Base-by-base conservation (phyloP, 2,113 vertebrate genomes). In the Actenoides hombroni region DNA sequence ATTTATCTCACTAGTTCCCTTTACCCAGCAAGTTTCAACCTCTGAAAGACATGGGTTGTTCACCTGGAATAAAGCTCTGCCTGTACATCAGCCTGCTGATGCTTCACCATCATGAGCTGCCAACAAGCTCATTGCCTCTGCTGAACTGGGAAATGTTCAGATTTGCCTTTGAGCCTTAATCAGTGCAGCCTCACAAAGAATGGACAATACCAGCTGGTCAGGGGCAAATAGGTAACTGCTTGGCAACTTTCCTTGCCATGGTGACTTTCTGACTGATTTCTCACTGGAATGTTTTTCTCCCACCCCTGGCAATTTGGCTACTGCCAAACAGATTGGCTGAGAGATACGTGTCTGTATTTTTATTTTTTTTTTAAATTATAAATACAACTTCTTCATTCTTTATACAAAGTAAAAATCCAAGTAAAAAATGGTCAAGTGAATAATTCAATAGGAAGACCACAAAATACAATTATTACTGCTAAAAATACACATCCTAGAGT, bases 191-290 rank as follows among this genome's bases (percentile, higher is more conserved):
- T 19, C 51, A 40, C 39, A 65, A 53, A 69, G n/a, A 64, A 35
- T 20, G 10, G 60, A 10, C 3, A 7, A 31, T 10, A 60, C 2
- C 39, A 46, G 53, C 40, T 3, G 9, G 28, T 13, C 0, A 0
- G 16, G 19, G 49, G 79, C 71, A 88, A 56, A 39, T 6, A 61
- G 53, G 23, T 71, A 68, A 64, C 24, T 60, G 6, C 19, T n/a
- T 69, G 35, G 44, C 39, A 57, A 40, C 26, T 75, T n/a, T 51
- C 8, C 57, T 76, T 76, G 42, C 39, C 35, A 8, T n/a, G 33
- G 23, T 29, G 37, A 57, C 59, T 82, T 71, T 46, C 57, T 74
- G 37, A 31, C 57, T 65, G 31, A 37, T 65, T 77, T 59, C 59
- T 70, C 40, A 29, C 4, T 42, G 40, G 35, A 25, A 17, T 23